Conservation (phyloP, 2,797 vertebrate species). For the Pelobates cultripes region DNA sequence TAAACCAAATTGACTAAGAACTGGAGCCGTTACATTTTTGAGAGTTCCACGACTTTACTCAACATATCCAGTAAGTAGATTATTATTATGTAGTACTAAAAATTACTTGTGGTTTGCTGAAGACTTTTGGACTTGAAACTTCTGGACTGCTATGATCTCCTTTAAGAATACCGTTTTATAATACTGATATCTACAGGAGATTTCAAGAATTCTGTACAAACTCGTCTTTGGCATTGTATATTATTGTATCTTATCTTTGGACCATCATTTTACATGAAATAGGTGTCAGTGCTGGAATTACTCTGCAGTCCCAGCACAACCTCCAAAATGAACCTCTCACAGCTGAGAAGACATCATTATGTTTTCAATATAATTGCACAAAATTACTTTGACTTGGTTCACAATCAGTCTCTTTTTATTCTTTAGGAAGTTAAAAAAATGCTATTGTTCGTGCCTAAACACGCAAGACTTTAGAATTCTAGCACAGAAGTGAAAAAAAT, state of each 20-base stretch:
- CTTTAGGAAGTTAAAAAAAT: slow-evolving; percentile 24
- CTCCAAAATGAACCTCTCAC: slow-evolving; percentile 17
- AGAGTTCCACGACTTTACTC: no score
- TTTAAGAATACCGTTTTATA: no score
- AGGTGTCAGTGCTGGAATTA: slow-evolving; percentile 9
- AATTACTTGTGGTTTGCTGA: no score
- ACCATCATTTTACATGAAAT: not conserved
- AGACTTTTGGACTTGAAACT: no score
- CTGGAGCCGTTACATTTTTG: no score
- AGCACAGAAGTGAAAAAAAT: not conserved
- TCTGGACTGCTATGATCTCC: no score
- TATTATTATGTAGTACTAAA: no score
- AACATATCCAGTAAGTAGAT: no score
- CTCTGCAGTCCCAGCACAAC: not conserved
- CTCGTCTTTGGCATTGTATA: not conserved
- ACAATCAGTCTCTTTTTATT: slow-evolving; percentile 43
- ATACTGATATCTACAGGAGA: no score
- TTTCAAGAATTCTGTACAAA: not conserved
- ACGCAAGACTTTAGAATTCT: slow-evolving; percentile 5
- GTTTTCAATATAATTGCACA: slow-evolving; percentile 41
- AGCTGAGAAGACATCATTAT: slow-evolving; percentile 45
- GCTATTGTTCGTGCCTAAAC: slow-evolving; percentile 20
- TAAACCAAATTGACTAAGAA: no score
- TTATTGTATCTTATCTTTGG: slow-evolving; percentile 1
- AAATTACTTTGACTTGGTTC: slow-evolving; percentile 45